Evolutionary conservation across 2,888 invertebrate species (phyloP).

Genomic region (Macropis europaea): DNA sequence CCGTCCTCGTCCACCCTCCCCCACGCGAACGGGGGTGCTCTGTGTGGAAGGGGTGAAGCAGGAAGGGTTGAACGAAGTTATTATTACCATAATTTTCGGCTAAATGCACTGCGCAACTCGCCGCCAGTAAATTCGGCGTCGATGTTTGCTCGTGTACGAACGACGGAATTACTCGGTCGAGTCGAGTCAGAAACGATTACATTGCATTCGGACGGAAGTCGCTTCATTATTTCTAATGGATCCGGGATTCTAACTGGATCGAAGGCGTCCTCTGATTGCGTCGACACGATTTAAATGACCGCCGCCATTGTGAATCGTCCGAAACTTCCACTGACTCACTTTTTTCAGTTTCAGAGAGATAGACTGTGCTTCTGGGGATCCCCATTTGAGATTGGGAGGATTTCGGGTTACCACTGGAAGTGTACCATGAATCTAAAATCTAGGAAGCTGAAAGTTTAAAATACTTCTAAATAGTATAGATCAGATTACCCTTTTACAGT

Average conservation of each 20-base stretch:
- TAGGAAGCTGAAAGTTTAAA: too few relatives aligned
- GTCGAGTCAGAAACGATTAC: conserved; percentile 51
- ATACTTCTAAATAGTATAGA: too few relatives aligned
- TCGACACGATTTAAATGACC: neutral
- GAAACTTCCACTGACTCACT: too few relatives aligned
- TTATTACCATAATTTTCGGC: conserved; percentile 73
- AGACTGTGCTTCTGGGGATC: too few relatives aligned
- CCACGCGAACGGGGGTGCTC: conserved; percentile 7
- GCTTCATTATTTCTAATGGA: conserved; percentile 63
- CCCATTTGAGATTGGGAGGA: too few relatives aligned
- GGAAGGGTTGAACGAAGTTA: conserved; percentile 59
- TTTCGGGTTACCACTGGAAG: too few relatives aligned
- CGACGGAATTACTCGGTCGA: conserved; percentile 43
- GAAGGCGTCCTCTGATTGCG: conserved; percentile 23
- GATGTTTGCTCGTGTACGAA: conserved; percentile 59
- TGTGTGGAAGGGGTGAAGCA: conserved; percentile 26
- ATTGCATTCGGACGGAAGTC: conserved; percentile 41
- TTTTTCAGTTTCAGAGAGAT: too few relatives aligned
- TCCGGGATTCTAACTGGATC: conserved; percentile 35
- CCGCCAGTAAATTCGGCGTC: conserved; percentile 56
- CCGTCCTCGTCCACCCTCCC: too few relatives aligned
- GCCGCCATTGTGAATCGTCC: too few relatives aligned
- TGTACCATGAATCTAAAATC: too few relatives aligned
- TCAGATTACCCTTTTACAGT: too few relatives aligned
- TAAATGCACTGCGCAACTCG: conserved; percentile 67